Percentiles rank a stretch among this genome's conserved stretches.
Evolutionary conservation across 1,140 invertebrate genomes (phyloP).

Genomic region (Zophobas morio): DNA sequence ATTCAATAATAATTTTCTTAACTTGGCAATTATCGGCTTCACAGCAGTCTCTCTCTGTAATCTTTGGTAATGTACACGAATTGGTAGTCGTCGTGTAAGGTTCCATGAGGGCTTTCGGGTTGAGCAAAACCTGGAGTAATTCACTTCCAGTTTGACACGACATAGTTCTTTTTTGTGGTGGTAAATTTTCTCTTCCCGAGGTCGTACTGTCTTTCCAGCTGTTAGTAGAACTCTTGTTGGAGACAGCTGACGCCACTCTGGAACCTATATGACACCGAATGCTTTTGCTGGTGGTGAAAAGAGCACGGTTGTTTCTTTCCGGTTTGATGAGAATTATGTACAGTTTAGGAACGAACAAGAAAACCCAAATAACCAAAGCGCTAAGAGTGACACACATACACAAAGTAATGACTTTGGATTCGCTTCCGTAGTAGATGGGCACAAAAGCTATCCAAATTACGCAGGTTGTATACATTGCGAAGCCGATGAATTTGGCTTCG

Average conservation of each 20-base stretch:
- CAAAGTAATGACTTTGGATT: constrained; percentile 79
- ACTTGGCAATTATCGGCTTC: constrained; percentile 56
- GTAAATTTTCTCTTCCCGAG: constrained; percentile 44
- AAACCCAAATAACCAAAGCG: constrained; percentile 82
- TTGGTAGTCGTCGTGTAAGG: constrained; percentile 40
- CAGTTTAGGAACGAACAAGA: constrained; percentile 86
- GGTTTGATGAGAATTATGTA: constrained; percentile 85
- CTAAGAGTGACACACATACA: constrained; percentile 81
- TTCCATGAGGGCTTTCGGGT: constrained; percentile 54
- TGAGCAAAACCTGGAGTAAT: constrained; percentile 64
- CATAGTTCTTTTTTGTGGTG: constrained; percentile 62
- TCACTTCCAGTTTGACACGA: constrained; percentile 69
- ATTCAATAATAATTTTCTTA: constrained; percentile 60
- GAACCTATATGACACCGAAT: constrained; percentile 86
- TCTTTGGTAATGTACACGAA: constrained; percentile 51
- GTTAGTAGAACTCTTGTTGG: constrained; percentile 63
- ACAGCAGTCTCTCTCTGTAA: constrained; percentile 59
- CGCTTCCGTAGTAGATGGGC: constrained; percentile 87
- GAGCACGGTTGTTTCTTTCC: constrained; percentile 83
- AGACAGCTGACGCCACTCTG: constrained; percentile 67
- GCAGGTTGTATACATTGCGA: constrained; percentile 91
- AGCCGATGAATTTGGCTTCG: constrained; percentile 87
- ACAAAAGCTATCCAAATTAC: constrained; percentile 93
- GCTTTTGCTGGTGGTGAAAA: constrained; percentile 85
- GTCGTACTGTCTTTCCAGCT: constrained; percentile 58